These are phyloP conservation scores for Apomyelois bistriatella DNA, from an alignment of 2,888 invertebrate species.

Conservation along the genomic window DNA sequence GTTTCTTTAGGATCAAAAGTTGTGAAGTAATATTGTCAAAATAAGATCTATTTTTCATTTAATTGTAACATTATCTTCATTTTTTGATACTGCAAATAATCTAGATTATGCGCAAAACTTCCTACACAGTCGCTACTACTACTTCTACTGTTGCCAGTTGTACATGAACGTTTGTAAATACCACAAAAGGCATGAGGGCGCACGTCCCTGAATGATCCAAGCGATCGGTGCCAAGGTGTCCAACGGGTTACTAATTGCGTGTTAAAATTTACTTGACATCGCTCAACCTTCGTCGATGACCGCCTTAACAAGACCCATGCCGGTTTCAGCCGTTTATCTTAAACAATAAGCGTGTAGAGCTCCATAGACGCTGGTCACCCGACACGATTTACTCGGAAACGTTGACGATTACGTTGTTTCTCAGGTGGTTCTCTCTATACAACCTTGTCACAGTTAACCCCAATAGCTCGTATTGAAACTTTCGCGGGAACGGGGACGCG, in stretches of 20 bases:
- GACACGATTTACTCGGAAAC: constrained; percentile 57
- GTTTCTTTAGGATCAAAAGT: no score
- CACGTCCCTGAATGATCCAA: constrained; percentile 51
- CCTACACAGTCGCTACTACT: not conserved
- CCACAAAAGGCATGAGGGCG: constrained; percentile 27
- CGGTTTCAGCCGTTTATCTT: constrained; percentile 25
- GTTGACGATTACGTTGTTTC: constrained; percentile 57
- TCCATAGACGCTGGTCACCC: constrained; percentile 36
- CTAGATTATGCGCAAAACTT: not conserved
- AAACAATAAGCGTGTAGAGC: constrained; percentile 38
- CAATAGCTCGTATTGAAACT: constrained; percentile 55
- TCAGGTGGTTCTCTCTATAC: constrained; percentile 61
- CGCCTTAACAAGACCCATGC: constrained; percentile 42
- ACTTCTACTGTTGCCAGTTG: constrained; percentile 3
- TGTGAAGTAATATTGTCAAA: no score
- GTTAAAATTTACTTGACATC: constrained; percentile 76
- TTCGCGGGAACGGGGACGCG: constrained; percentile 62
- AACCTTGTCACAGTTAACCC: constrained; percentile 74
- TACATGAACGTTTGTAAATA: constrained; percentile 24
- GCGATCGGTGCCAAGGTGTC: constrained; percentile 71
- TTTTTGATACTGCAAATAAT: not conserved
- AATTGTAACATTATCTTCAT: not conserved
- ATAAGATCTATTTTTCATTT: no score
- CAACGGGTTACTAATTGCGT: constrained; percentile 69
- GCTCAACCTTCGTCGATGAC: constrained; percentile 59